Base-by-base conservation (phyloP, 2,113 vertebrate species). In the Hemicordylus capensis region DNA sequence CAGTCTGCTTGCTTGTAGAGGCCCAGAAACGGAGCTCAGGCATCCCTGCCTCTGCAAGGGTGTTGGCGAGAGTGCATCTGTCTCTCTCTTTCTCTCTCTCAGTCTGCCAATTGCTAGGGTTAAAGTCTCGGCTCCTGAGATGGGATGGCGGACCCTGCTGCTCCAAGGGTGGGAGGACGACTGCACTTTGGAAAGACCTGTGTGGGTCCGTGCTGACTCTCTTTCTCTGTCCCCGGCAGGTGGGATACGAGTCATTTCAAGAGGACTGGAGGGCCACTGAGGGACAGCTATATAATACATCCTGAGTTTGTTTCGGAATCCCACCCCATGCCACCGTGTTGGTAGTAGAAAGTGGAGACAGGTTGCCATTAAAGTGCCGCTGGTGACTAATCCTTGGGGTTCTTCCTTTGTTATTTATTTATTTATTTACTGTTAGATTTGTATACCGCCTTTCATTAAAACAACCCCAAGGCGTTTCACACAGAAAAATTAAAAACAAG, bases 211-310 rank as follows among this genome's bases (percentile, higher is more conserved):
- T 8, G 6, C 56, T 63, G 19, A 26, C 1, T 2, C 4, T 46
- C 4, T 54, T 66, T 76, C 80, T 20, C 88, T 70, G 89, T 67
- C 92, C 79, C 73, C 64, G 67, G 80, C 87, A 96, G 96, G 76
- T 96, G 95, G 95, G 85, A 95, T 76, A 91, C 86, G 0, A 94
- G 95, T 87, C 93, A 94, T 59, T 95, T 96, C 89, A 86, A 72
- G 83, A 93, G 28, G 44, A n/a, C 46, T 0, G 89, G 94, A 84
- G 92, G 91, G 34, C 5, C 76, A 54, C 91, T 89, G 86, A 91
- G 83, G 87, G 80, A 91, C 85, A 95, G 75, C 90, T 96, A 84
- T 73, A 34, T 80, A 0, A 85, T 96, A 70, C 92, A 95, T 58
- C 95, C 94, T 0, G 92, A 95, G 2, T 95, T 96, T 85, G 17